Evolutionary conservation across 2,888 invertebrate species (phyloP).

Genomic region (Dioctria linearis): DNA sequence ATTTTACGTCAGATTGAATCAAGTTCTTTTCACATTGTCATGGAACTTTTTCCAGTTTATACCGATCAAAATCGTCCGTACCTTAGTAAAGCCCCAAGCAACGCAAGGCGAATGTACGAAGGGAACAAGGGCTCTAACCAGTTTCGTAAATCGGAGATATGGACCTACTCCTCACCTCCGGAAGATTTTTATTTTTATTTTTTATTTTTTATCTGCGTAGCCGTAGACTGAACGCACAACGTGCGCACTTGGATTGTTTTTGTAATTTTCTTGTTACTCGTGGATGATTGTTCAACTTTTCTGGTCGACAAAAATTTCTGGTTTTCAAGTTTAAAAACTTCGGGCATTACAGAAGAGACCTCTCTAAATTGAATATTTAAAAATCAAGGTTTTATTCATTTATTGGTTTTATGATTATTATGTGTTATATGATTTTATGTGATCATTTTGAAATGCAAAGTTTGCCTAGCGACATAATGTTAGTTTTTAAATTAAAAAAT

Average conservation of each 20-base stretch:
- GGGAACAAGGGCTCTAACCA: constrained; percentile 36
- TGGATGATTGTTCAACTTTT: constrained; percentile 45
- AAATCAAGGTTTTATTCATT: not conserved
- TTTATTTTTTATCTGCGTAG: constrained; percentile 27
- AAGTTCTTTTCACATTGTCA: constrained; percentile 30
- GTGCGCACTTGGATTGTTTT: not conserved
- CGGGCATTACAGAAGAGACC: not conserved
- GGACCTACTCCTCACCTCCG: constrained; percentile 46
- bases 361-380: constrained; percentile 1
- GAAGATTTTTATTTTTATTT: constrained; percentile 27
- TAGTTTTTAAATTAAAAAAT: too few species aligned
- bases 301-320: constrained; percentile 48
- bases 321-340: constrained; percentile 34
- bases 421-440: too few species aligned
- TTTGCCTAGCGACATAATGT: too few species aligned
- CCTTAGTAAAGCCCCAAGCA: constrained; percentile 19
- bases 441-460: too few species aligned
- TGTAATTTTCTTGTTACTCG: constrained; percentile 12
- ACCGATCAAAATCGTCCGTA: constrained; percentile 22
- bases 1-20: constrained; percentile 51
- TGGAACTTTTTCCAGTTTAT: constrained; percentile 20
- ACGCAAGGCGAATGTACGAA: not conserved
- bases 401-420: too few species aligned
- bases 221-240: constrained; percentile 38
- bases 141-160: constrained; percentile 47